Base-by-base conservation (phyloP, 2,888 invertebrate genomes). In the Drosophila cyrtoloma region DNA sequence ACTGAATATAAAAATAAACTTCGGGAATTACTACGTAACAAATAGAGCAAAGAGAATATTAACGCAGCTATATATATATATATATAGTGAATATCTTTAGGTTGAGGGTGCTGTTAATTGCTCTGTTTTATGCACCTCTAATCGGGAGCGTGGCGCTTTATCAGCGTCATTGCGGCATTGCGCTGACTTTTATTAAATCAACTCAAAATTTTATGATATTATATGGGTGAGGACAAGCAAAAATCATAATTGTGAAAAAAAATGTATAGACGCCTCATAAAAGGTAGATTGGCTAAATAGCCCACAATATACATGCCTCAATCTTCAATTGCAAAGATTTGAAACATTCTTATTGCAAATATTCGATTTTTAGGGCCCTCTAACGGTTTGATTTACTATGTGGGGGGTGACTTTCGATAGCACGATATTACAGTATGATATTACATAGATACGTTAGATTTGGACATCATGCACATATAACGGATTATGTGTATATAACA, bases 171-270 rank as follows among this genome's bases (percentile, higher is more conserved):
- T 61, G 47, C 44, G 10, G 3, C 19, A 12, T 32, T 35, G 26
- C 16, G 61, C 66, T 57, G 47, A 33, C 69, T 89, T 47, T 66
- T 76, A 79, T 77, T 84, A 77, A 77, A 86, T 82, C 87, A 89
- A 69, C 81, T 81, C 42, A 32, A 44, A 64, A 82, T 79, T 85
- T 82, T 89, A 89, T 86, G 71, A 58, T 26, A n/a, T 53, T 62
- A 66, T 77, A 58, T 61, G 16, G 61, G 22, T 37, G 67, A 62
- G 53, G 62, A 57, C 62, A 68, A 52, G 47, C 37, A 33, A 67
- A 65, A 71, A 74, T 73, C 66, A 53, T 62, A 55, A 66, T 71
- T 84, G 71, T 86, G 77, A 82, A 82, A 64, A 80, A 82, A 82
- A 64, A 71, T 75, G 63, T 30, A 56, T 35, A 50, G 47, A 53